Evolutionary conservation across 2,113 vertebrate species (phyloP).

Genomic region (Catagonus wagneri): DNA sequence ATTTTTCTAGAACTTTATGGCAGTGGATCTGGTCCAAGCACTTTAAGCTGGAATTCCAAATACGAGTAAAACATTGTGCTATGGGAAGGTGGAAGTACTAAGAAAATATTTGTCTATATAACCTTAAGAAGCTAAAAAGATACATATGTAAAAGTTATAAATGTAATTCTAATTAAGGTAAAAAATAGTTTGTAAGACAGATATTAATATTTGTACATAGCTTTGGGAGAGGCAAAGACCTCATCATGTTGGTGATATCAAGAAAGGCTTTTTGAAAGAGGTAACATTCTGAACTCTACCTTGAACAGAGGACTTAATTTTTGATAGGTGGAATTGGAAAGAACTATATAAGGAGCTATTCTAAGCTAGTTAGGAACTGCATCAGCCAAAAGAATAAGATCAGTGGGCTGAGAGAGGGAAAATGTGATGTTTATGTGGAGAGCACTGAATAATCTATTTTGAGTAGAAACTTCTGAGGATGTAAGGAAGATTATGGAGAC

Average conservation of each 20-base stretch:
- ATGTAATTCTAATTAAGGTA: background rate
- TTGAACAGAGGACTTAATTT: background rate
- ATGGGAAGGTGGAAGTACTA: background rate
- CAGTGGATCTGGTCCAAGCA: background rate
- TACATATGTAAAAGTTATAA: background rate
- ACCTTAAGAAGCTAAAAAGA: background rate
- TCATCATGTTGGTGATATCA: background rate
- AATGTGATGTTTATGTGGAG: background rate
- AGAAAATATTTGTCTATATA: slow-evolving; percentile 4
- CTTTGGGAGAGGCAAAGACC: background rate
- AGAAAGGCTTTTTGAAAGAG: background rate
- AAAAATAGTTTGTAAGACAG: background rate
- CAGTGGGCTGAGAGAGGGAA: background rate
- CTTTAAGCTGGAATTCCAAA: background rate
- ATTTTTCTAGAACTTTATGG: background rate
- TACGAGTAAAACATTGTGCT: background rate
- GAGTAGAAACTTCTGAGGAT: background rate
- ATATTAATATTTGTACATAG: background rate
- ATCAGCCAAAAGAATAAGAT: background rate
- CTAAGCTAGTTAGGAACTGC: background rate
- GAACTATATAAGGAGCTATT: background rate
- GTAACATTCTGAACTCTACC: background rate
- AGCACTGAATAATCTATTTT: background rate
- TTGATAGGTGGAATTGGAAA: background rate
- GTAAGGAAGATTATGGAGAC: background rate